Conservation (phyloP, 92 coral and sea anemone species). For the Paragorgia papillata region DNA sequence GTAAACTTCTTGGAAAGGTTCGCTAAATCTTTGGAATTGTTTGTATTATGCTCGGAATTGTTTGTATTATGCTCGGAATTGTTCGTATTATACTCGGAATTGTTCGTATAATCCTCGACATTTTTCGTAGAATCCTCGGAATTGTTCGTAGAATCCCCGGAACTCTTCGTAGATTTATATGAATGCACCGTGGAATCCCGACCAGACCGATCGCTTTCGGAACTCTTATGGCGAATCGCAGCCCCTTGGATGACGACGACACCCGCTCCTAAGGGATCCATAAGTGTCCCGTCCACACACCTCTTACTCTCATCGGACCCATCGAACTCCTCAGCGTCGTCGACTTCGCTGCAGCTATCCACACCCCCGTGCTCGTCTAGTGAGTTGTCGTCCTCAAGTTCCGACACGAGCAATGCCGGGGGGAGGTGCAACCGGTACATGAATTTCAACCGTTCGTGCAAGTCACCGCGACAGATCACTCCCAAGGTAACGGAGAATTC, state of each 20-base stretch:
- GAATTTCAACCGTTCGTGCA: slow-evolving; percentile 83
- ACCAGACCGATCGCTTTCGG: slow-evolving; percentile 30
- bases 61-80: slow-evolving; percentile 68
- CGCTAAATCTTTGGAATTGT: not conserved
- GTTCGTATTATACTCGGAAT: slow-evolving; percentile 11
- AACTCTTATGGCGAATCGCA: slow-evolving; percentile 18
- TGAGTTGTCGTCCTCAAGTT: slow-evolving; percentile 29
- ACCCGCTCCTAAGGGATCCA: slow-evolving; percentile 49
- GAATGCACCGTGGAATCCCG: not conserved
- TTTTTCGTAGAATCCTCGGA: slow-evolving; percentile 18
- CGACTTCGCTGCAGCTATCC: slow-evolving; percentile 69
- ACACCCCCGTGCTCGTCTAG: slow-evolving; percentile 56
- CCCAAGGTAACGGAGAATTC: slow-evolving; percentile 86
- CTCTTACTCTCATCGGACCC: not conserved
- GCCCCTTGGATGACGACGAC: slow-evolving; percentile 40
- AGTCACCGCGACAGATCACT: slow-evolving; percentile 85
- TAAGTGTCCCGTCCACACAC: not conserved
- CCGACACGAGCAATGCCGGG: slow-evolving; percentile 55
- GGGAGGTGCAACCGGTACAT: slow-evolving; percentile 88
- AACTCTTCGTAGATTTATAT: not conserved
- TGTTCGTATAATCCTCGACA: not conserved
- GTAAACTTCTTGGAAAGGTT: slow-evolving; percentile 3
- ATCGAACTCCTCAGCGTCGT: slow-evolving; percentile 57
- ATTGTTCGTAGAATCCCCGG: not conserved
- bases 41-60: slow-evolving; percentile 60